Evolutionary conservation across 2,797 vertebrate species (phyloP), one percentile per base, ranked within the genome.

Genomic region (Sibirionetta formosa): DNA sequence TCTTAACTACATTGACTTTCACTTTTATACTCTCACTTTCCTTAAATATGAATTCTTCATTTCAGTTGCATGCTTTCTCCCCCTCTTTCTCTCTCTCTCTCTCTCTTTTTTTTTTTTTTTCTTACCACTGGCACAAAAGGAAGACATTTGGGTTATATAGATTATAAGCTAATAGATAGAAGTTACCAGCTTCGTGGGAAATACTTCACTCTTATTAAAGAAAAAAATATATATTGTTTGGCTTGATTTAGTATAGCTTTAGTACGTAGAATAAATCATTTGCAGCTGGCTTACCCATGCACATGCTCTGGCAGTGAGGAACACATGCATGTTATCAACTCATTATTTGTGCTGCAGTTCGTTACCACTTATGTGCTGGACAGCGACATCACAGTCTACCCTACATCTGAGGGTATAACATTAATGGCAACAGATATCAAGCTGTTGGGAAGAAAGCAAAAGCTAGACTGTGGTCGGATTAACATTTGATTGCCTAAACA

Each of bases 281-380:
- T 97, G 91, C 96, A 98, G 97, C 93, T 98, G 97, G 94, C 84
- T 94, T 86, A 68, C 61, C 58, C 53, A 13, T 93, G 91, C 75
- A 96, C 60, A 87, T 88, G 90, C 64, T 96, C 81, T 66, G 82
- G 94, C 92, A 77, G 61, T 66, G 57, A 97, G 60, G 85, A 96
- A 95, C 96, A 97, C 88, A 93, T 96, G 96, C 89, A 75, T 96
- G 90, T 94, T 97, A 97, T 97, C 96, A 97, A 97, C 91, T 91
- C 89, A 71, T 97, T 96, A 97, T 96, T 95, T 96, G 86, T 94
- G 82, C 91, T 87, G 71, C 91, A 91, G 65, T 72, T 90, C 19
- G 2, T 92, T 96, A 80, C 90, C 96, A 40, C 88, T 93, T 80
- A 80, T 4, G 79, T 93, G 92, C 84, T 96, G 94, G 94, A 96